phyloP scores from a whole-genome alignment of 1,140 invertebrate species.

The Phenacoccus solenopsis region DNA sequence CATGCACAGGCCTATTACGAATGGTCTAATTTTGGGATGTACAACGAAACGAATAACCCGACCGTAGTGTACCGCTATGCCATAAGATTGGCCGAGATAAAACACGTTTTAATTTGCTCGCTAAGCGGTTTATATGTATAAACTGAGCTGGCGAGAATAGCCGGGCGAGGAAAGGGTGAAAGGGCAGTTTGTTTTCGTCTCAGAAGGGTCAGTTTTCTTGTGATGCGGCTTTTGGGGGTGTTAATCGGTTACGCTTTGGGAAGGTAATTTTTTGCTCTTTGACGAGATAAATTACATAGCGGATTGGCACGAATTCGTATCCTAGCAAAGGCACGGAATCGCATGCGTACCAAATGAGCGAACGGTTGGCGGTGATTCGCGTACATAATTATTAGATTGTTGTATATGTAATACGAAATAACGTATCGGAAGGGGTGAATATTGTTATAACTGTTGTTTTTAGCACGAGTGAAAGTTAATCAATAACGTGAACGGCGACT shows the following conservation, averaged over 20 bases:
- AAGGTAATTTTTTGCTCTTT: background rate
- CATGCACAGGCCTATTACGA: background rate
- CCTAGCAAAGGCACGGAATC: too few species aligned
- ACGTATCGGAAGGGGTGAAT: background rate
- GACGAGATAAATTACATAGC: too few species aligned
- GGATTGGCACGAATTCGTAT: too few species aligned
- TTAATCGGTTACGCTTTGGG: background rate
- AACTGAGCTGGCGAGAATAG: background rate
- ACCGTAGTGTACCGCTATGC: background rate
- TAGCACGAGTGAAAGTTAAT: constrained; percentile 16
- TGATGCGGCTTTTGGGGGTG: background rate
- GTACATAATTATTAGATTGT: too few species aligned
- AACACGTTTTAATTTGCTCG: constrained; percentile 13
- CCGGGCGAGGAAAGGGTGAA: background rate
- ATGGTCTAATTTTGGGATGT: constrained; percentile 11
- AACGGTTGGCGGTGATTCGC: too few species aligned
- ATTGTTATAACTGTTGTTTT: constrained; percentile 9
- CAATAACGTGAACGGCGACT: constrained; percentile 5
- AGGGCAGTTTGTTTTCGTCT: background rate
- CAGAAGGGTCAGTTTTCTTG: constrained; percentile 11
- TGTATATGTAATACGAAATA: too few species aligned
- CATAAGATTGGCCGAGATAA: background rate
- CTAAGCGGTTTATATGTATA: background rate
- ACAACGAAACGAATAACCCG: constrained; percentile 6
- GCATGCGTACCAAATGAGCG: too few species aligned